Evolutionary conservation across 2,797 vertebrate species (phyloP).

Genomic region (Semotilus atromaculatus): DNA sequence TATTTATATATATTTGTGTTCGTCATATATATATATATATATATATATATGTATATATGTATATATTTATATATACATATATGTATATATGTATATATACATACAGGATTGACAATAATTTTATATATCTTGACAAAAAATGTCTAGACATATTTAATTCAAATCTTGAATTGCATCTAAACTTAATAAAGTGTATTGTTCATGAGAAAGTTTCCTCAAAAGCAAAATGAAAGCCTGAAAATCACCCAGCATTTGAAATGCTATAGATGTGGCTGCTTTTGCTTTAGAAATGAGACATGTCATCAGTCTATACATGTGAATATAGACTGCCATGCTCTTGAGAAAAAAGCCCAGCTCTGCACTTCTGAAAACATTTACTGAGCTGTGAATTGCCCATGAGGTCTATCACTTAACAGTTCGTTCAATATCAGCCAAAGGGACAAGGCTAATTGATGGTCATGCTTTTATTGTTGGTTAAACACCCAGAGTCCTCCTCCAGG

Average conservation of each 20-base stretch:
- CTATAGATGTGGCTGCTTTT: neutral
- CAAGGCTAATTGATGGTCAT: conserved; percentile 13
- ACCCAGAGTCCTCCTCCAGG: neutral
- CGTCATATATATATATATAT: no score
- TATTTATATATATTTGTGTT: no score
- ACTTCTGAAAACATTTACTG: neutral
- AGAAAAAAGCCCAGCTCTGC: neutral
- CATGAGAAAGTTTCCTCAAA: neutral
- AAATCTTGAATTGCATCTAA: no score
- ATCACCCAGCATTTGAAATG: neutral
- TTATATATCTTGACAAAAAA: no score
- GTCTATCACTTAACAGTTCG: neutral
- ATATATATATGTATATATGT: no score
- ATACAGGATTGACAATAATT: no score
- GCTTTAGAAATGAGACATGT: neutral
- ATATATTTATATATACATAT: no score
- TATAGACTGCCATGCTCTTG: neutral
- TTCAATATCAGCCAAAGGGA: neutral
- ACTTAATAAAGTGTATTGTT: no score
- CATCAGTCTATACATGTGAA: neutral
- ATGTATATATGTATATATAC: no score
- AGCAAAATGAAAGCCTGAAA: neutral
- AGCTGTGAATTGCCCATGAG: neutral
- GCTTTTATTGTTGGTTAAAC: neutral
- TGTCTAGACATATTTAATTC: no score